Conservation (phyloP, 1,140 invertebrate genomes). For the Cherax destructor region DNA sequence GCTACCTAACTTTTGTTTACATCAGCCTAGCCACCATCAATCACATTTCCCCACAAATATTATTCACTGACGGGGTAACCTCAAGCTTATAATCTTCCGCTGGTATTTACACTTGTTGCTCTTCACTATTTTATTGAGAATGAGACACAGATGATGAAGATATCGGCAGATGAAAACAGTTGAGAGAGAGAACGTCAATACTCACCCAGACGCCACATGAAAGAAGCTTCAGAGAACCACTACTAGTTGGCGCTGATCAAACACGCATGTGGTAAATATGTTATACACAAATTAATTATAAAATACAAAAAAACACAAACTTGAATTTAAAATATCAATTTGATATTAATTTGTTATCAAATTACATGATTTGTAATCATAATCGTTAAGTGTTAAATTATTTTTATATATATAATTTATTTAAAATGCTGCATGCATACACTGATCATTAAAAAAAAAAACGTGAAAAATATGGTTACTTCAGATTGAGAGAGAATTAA, state of each 20-base stretch:
- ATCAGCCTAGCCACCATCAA: background rate
- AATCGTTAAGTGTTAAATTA: too few species aligned
- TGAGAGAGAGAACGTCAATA: background rate
- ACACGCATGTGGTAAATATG: constrained; percentile 42
- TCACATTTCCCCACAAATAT: background rate
- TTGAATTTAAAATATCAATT: too few species aligned
- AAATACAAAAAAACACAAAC: too few species aligned
- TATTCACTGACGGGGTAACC: background rate
- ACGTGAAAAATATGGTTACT: too few species aligned
- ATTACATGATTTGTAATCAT: too few species aligned
- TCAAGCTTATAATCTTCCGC: background rate
- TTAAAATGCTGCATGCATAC: too few species aligned
- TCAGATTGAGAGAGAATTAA: too few species aligned
- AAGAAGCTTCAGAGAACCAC: constrained; percentile 6
- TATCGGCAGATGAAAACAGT: background rate
- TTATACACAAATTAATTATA: background rate
- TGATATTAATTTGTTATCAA: too few species aligned
- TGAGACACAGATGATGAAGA: background rate
- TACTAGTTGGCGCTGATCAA: constrained; percentile 31
- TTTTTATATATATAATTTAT: too few species aligned
- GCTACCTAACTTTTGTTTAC: background rate
- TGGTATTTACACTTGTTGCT: background rate
- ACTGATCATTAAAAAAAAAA: too few species aligned
- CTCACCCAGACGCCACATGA: background rate
- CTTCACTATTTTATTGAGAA: background rate